These are phyloP conservation scores for Cataglyphis altisquamis DNA, from an alignment of 2,888 invertebrate genomes.

Conservation along the genomic window DNA sequence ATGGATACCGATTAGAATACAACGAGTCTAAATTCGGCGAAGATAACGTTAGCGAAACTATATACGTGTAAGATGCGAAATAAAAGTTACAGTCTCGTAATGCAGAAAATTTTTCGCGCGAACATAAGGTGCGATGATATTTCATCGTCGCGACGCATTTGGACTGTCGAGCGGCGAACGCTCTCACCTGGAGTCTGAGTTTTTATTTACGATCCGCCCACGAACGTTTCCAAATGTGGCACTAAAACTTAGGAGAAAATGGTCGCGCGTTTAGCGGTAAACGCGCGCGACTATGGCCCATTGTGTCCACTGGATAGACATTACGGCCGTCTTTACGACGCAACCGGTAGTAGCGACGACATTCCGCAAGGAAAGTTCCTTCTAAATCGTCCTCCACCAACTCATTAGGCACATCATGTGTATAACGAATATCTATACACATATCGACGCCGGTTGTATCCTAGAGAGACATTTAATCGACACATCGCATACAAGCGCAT, in stretches of 20 bases:
- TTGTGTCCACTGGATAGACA: constrained; percentile 49
- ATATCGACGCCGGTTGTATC: constrained; percentile 36
- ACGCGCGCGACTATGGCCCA: constrained; percentile 38
- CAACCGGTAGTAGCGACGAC: background rate
- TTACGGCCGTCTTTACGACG: constrained; percentile 44
- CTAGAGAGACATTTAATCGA: constrained; percentile 42
- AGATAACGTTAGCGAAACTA: background rate
- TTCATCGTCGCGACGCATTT: constrained; percentile 28
- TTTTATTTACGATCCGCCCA: constrained; percentile 48
- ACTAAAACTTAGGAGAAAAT: constrained; percentile 46
- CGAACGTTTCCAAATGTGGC: constrained; percentile 37
- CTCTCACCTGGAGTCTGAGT: constrained; percentile 49
- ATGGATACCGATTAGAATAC: background rate
- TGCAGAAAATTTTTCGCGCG: background rate
- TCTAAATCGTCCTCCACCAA: constrained; percentile 32
- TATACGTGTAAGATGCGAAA: background rate
- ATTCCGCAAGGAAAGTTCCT: constrained; percentile 18
- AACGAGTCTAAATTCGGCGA: constrained; percentile 3
- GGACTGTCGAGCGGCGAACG: constrained; percentile 26
- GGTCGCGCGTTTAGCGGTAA: constrained; percentile 34
- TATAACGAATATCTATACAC: constrained; percentile 29
- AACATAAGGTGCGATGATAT: constrained; percentile 16
- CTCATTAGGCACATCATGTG: constrained; percentile 37
- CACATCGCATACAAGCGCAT: constrained; percentile 24
- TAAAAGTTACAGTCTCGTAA: background rate